Evolutionary conservation across 1,140 invertebrate species (phyloP), one percentile per base, ranked within the genome.

Genomic region (Aphaenogaster floridana): DNA sequence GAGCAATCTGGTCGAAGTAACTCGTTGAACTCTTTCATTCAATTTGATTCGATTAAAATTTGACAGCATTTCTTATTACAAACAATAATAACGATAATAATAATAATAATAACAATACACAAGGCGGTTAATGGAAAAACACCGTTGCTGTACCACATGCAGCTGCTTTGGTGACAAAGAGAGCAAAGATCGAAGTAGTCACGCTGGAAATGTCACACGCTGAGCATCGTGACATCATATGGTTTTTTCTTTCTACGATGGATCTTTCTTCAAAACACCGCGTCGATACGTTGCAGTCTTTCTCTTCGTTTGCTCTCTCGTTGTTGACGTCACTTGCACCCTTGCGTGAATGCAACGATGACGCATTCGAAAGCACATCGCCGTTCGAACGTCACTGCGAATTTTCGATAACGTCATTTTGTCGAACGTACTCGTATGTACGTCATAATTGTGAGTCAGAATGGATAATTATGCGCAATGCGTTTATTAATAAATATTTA

Each of bases 161-260:
- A 28, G 28, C 28, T 28, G 36, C 64, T 48, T 80, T 50, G 21
- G 5, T 42, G 7, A 76, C 72, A 42, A 76, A 42, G 21, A 54
- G n/a, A 57, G 9, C 48, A 42, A n/a, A 15, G 34, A n/a, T 39
- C 54, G 36, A 17, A 76, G 8, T n/a, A n/a, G 34, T 77, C 88
- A 91, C 78, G 83, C 89, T 93, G 90, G 90, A 93, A 92, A 93
- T 92, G 89, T 92, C 92, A 92, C 89, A 91, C 84, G 90, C 91
- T 64, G 86, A 92, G 89, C 59, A 57, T 80, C 66, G 69, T 90
- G 88, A 90, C 86, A 63, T 90, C 80, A 90, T 3, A 9, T 17
- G 5, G 3, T 21, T 42, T 64, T 89, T 89, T 42, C 59, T 89
- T 89, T 90, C 39, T 34, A 39, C 15, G 45, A 64, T 52, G 52